Evolutionary conservation across 2,113 vertebrate genomes (phyloP), one percentile per base, ranked within the genome.

Genomic region (Paramormyrops kingsleyae): DNA sequence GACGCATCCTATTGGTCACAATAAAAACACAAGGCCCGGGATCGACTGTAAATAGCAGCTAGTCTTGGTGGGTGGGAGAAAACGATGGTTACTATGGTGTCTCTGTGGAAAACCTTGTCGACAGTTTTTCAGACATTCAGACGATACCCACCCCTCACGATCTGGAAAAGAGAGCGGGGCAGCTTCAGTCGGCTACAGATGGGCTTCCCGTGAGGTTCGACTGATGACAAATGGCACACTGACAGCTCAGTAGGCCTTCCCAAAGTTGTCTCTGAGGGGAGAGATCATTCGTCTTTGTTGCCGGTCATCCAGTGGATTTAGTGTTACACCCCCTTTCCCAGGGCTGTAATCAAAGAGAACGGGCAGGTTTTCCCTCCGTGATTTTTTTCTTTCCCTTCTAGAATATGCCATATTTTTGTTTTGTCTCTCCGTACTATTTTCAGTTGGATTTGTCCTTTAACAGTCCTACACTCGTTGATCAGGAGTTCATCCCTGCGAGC

Each of bases 1-100:
- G 87, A 88, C 53, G 62, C 88, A 89, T 59, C 44, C 44, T 74
- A 74, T 74, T 59, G 44, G 44, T 77, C 70, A 89, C 62, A 89
- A 17, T 89, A 49, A 49, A 77, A 77, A 49, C 66, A 62, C 27
- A 49, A 31, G 27, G 46, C 88, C 31, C 5, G 7, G 66, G 44
- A 74, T 17, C 52, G 70, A 44, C 70, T 49, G 15, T 31, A 88
- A 88, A 88, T 88, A 77, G 44, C 47, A 74, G n/a, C 44, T n/a
- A 49, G 31, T 89, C 42, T 74, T 12, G 15, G 44, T 31, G 66
- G 66, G 62, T 50, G 88, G 88, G 62, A 49, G 62, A 42, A 19
- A 49, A 77, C 7, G 88, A 89, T 35, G 70, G 46, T 47, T 53
- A 27, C 70, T 44, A 77, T 77, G 46, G 70, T 31, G 42, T 49